Base-by-base conservation (phyloP, 2,797 vertebrate species). In the Smutsia temminckii region DNA sequence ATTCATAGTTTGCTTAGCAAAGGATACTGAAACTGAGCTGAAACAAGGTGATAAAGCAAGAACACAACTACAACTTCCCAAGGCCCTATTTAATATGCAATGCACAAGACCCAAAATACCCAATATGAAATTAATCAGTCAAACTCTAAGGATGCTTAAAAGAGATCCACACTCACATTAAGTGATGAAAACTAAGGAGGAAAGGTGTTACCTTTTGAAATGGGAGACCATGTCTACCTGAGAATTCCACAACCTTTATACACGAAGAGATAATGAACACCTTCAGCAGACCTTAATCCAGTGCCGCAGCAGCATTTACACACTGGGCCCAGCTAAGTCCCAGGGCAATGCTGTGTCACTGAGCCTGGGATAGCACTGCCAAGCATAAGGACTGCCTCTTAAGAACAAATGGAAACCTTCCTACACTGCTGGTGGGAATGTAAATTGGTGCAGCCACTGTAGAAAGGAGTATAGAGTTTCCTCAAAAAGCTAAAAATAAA, bases 51-150 rank as follows among this genome's bases (percentile, higher is more conserved):
- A 89, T 55, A 61, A 74, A 34, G 29, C 6, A 71, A 61, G 16
- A 93, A 71, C 37, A 93, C 64, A 85, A 61, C 29, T 57, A 57
- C 51, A 95, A 25, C 53, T 86, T 93, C 46, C 72, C 75, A 95
- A 90, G 53, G 12, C 29, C 29, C 27, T 46, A 12, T 46, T 46
- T 46, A 46, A 46, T 46, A 46, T 46, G 46, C 11, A 46, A 46
- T 46, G 46, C 12, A 46, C 2, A 46, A 46, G 46, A 46, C 46
- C 18, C 49, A 78, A 13, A 61, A 34, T 34, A 72, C 12, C 59
- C 85, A 86, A 11, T 25, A 46, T 61, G 49, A 71, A 11, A 85
- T 74, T 37, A 84, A 61, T 37, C 27, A 83, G 49, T 78, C 40
- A 79, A 77, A 92, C n/a, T 68, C 20, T 86, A 71, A 51, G 23